These are phyloP conservation scores for Myotis brandtii DNA, from an alignment of 2,113 vertebrate genomes.

Conservation along the genomic window DNA sequence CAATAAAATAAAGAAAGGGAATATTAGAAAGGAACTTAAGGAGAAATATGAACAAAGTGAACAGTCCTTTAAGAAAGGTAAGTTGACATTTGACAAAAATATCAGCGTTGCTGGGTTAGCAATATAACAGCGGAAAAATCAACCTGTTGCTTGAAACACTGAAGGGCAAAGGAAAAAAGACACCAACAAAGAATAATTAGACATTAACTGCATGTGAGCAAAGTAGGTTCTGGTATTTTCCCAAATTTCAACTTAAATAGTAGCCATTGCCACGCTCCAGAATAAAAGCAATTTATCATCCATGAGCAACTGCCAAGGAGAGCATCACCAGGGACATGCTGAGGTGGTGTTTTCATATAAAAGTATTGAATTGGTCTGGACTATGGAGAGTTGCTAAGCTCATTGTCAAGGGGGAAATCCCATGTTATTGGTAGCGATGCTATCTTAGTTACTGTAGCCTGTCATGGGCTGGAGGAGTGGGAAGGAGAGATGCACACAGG, in stretches of 20 bases:
- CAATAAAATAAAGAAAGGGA: not conserved
- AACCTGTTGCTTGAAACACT: constrained; percentile 1
- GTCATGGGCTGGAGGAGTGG: not conserved
- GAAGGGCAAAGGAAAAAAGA: not conserved
- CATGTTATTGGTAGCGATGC: constrained; percentile 50
- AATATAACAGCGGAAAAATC: constrained; percentile 16
- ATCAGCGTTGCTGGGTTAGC: not conserved
- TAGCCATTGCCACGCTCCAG: constrained; percentile 50
- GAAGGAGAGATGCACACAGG: not conserved
- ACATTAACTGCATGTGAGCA: constrained; percentile 41
- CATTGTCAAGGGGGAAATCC: constrained; percentile 36
- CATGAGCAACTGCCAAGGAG: constrained; percentile 69
- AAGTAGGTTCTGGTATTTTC: constrained; percentile 53
- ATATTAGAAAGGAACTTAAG: not conserved
- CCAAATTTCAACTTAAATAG: constrained; percentile 67
- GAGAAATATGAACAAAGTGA: not conserved
- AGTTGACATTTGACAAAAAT: not conserved
- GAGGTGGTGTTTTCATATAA: constrained; percentile 59
- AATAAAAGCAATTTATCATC: constrained; percentile 82
- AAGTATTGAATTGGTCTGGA: constrained; percentile 71
- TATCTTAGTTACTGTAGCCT: constrained; percentile 47
- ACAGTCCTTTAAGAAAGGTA: constrained; percentile 15
- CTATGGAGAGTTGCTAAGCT: constrained; percentile 54
- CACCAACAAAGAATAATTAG: constrained; percentile 62
- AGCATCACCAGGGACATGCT: constrained; percentile 60